A percentile compares a stretch with the other conserved stretches of the same genome.
These are phyloP conservation scores for Nerophis ophidion DNA, from an alignment of 2,113 vertebrate genomes.

Conservation along the genomic window DNA sequence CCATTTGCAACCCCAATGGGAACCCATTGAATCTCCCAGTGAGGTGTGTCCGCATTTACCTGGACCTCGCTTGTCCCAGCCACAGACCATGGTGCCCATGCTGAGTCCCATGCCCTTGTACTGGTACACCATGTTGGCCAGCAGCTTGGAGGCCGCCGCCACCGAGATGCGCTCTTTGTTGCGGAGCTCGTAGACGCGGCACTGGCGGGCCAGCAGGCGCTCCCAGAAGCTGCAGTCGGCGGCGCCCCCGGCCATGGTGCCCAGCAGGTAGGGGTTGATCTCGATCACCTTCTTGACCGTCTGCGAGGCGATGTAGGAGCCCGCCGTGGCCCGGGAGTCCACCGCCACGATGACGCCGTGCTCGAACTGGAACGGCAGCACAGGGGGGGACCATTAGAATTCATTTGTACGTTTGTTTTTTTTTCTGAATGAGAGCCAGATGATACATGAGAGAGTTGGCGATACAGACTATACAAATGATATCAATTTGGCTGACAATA, in stretches of 20 bases:
- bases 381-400: not conserved
- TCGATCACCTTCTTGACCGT: conserved; percentile 91
- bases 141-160: conserved; percentile 86
- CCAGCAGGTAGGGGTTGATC: conserved; percentile 86
- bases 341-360: conserved; percentile 87
- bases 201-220: conserved; percentile 84
- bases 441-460: no score
- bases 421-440: no score
- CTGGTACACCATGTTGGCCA: conserved; percentile 96
- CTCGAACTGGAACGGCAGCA: conserved; percentile 70
- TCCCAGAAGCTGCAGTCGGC: conserved; percentile 93
- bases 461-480: no score
- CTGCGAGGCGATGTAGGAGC: conserved; percentile 86
- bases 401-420: no score
- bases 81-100: conserved; percentile 94
- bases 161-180: conserved; percentile 93
- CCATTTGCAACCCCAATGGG: no score
- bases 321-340: conserved; percentile 86
- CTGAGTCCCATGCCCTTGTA: conserved; percentile 92
- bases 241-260: conserved; percentile 90
- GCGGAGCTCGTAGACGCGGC: conserved; percentile 87
- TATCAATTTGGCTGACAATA: no score
- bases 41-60: conserved; percentile 60
- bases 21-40: not conserved
- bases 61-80: conserved; percentile 91